A percentile compares a stretch with the other conserved stretches of the same genome.
Conservation (phyloP, 2,888 invertebrate species). For the Troides aeacus region DNA sequence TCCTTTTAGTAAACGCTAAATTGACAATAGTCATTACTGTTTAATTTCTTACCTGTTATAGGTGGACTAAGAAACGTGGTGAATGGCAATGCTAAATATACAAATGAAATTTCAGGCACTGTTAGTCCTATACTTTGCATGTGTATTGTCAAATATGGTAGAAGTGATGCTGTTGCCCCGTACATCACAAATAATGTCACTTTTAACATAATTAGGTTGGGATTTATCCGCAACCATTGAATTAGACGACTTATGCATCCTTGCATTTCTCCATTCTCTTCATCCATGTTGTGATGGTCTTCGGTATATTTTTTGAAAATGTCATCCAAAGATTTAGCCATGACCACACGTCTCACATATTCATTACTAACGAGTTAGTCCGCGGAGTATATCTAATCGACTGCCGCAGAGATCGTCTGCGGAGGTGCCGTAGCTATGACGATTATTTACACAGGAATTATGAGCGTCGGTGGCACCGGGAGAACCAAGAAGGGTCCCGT, state of each 20-base stretch:
- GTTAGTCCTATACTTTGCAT: conserved; percentile 94
- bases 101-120: conserved; percentile 91
- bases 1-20: not conserved
- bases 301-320: conserved; percentile 68
- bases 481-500: conserved; percentile 62
- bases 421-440: conserved; percentile 51
- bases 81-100: conserved; percentile 91
- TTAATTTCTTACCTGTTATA: conserved; percentile 83
- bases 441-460: conserved; percentile 66
- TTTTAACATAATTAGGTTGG: conserved; percentile 89
- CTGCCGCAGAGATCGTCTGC: conserved; percentile 60
- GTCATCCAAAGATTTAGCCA: conserved; percentile 63
- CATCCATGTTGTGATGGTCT: conserved; percentile 71
- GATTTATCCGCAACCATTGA: conserved; percentile 82
- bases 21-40: not conserved
- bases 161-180: conserved; percentile 90
- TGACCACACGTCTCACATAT: conserved; percentile 50
- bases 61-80: conserved; percentile 93
- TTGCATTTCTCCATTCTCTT: conserved; percentile 59
- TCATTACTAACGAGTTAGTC: conserved; percentile 56
- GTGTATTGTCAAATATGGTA: conserved; percentile 93
- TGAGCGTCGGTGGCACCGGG: conserved; percentile 52
- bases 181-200: conserved; percentile 90
- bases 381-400: conserved; percentile 71
- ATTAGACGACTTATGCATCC: conserved; percentile 70